Evolutionary conservation across 2,888 invertebrate species (phyloP).

Genomic region (Trichogramma dendrolimi): DNA sequence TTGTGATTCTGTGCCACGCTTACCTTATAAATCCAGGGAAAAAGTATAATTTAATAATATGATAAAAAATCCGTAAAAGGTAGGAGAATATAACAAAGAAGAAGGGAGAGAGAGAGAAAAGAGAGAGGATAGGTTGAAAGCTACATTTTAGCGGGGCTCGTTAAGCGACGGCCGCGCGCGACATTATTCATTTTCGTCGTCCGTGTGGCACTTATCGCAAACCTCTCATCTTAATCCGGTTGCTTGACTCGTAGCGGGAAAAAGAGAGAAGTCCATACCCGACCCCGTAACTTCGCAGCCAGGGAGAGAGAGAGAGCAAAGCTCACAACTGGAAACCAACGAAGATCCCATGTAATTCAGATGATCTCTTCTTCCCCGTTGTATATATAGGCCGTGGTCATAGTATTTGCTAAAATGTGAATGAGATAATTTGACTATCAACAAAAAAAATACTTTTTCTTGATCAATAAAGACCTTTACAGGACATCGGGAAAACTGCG

Average conservation of each 20-base stretch:
- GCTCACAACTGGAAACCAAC: neutral
- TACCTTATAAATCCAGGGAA: conserved; percentile 38
- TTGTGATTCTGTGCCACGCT: conserved; percentile 39
- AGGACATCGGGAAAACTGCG: no score
- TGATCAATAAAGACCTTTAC: no score
- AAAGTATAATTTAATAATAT: conserved; percentile 41
- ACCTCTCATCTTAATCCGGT: conserved; percentile 26
- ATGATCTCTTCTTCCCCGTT: no score
- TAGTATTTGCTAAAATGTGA: no score
- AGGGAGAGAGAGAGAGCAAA: neutral
- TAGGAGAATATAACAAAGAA: conserved; percentile 1
- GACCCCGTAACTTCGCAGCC: no score
- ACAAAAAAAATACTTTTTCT: no score
- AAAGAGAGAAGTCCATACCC: neutral
- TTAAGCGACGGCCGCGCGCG: conserved; percentile 22
- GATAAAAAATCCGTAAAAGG: conserved; percentile 39
- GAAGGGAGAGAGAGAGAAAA: conserved; percentile 8
- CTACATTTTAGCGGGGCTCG: conserved; percentile 9
- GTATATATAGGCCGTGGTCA: no score
- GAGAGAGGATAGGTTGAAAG: conserved; percentile 14
- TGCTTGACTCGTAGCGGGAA: neutral
- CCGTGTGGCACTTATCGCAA: conserved; percentile 22
- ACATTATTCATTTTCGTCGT: conserved; percentile 36
- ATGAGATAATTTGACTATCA: no score
- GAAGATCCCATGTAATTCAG: no score